Percentiles rank a stretch among this genome's conserved stretches.
phyloP scores from a whole-genome alignment of 2,113 vertebrate genomes.

The Atherinomorus stipes region DNA sequence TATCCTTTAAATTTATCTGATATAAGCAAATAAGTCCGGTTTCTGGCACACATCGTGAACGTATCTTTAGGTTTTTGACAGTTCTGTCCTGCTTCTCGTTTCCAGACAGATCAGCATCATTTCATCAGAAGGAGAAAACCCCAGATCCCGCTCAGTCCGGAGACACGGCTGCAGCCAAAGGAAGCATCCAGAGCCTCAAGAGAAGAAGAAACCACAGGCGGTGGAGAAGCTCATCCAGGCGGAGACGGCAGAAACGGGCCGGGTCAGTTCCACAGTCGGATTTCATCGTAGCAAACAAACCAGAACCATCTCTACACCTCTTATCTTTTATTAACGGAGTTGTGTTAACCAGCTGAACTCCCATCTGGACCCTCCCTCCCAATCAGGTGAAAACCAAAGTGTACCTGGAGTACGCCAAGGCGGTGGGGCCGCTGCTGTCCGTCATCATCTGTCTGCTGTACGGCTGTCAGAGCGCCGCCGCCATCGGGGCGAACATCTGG shows the following conservation, averaged over 20 bases:
- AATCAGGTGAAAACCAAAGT: slow-evolving; percentile 90
- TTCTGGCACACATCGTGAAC: no score
- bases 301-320: no score
- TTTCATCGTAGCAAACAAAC: no score
- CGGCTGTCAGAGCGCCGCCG: slow-evolving; percentile 88
- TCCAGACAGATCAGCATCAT: slow-evolving; percentile 91
- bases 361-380: background rate
- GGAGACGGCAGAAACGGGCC: slow-evolving; percentile 88
- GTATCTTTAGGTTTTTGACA: background rate
- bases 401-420: slow-evolving; percentile 91
- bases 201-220: slow-evolving; percentile 73
- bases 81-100: rapidly evolving
- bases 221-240: slow-evolving; percentile 86
- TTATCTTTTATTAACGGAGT: no score
- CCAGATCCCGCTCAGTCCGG: slow-evolving; percentile 80
- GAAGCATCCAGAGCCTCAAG: slow-evolving; percentile 72
- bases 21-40: no score
- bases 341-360: no score
- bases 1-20: no score
- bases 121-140: slow-evolving; percentile 88
- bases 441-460: slow-evolving; percentile 88
- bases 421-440: slow-evolving; percentile 83
- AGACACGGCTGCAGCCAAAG: slow-evolving; percentile 82
- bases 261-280: slow-evolving; percentile 73
- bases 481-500: slow-evolving; percentile 93